A percentile compares a stretch with the other conserved stretches of the same genome.
These are phyloP conservation scores for Festucalex cinctus DNA, from an alignment of 2,113 vertebrate genomes.

Conservation along the genomic window DNA sequence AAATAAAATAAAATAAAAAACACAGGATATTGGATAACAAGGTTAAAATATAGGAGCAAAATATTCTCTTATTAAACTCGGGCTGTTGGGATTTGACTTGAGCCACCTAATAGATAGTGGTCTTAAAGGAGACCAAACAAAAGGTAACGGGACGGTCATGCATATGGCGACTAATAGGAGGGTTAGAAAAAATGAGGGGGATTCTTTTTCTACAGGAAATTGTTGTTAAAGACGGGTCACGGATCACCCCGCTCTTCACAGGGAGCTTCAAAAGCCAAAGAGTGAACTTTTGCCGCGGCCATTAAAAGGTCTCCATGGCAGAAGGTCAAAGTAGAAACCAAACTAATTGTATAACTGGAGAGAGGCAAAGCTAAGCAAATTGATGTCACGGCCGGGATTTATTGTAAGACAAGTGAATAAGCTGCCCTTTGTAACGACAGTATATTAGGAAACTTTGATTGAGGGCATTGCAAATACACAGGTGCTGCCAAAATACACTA, in stretches of 20 bases:
- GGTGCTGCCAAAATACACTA: conserved; percentile 6
- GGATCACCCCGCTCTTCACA: conserved; percentile 62
- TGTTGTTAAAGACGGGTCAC: conserved; percentile 69
- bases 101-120: conserved; percentile 71
- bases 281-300: conserved; percentile 43
- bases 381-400: conserved; percentile 37
- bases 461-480: conserved; percentile 3
- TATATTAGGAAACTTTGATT: conserved; percentile 21
- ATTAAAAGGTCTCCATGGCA: conserved; percentile 38
- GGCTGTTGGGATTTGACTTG: conserved; percentile 67
- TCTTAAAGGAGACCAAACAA: conserved; percentile 64
- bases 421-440: conserved; percentile 19
- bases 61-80: conserved; percentile 72
- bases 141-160: conserved; percentile 73
- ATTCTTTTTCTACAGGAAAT: conserved; percentile 73
- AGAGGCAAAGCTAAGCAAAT: conserved; percentile 38
- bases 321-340: conserved; percentile 40
- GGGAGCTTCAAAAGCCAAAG: conserved; percentile 48
- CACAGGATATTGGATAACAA: conserved; percentile 74
- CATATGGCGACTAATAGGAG: conserved; percentile 68
- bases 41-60: conserved; percentile 67
- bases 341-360: conserved; percentile 33
- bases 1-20: conserved; percentile 34
- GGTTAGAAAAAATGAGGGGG: conserved; percentile 69
- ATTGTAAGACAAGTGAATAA: conserved; percentile 33